Base-by-base conservation (phyloP, 2,113 vertebrate genomes). In the Hippolais icterina region DNA sequence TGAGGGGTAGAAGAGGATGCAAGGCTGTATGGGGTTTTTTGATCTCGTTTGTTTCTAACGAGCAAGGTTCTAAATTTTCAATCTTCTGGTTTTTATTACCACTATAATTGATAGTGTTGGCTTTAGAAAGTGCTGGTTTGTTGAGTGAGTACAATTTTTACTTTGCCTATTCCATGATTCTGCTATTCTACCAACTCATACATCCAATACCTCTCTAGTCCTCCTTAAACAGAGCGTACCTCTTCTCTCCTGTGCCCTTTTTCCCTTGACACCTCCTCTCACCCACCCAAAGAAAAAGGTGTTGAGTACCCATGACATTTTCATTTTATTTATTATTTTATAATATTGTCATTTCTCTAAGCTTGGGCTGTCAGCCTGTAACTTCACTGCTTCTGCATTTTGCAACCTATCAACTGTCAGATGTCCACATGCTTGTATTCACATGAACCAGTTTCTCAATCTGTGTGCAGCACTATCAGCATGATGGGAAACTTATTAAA, bases 211-310 rank as follows among this genome's bases (percentile, higher is more conserved):
- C 24, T 61, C 42, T 85, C 22, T 22, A 60, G 41, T 46, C 11
- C 14, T 63, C 22, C 18, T 77, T 41, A 24, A 66, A 33, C 28
- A 66, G n/a, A 53, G 4, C 22, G 16, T 35, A 18, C 5, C 25
- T 75, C 28, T 61, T 10, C 13, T 65, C 8, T 78, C 42, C 46
- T 71, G 31, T 69, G 29, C 16, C 28, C 41, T 66, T 78, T 37
- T 60, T 28, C 28, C 3, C 9, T 61, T 5, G 5, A 19, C 12
- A 46, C 3, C 2, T 3, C 1, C 5, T 4, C 11, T 39, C 9
- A n/a, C 5, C 10, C 12, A 18, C 27, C 10, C 21, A 6, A 35
- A 29, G 23, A 46, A 35, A 37, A 83, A 60, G 5, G 22, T 59
- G 15, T 79, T 69, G 2, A 33, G 7, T 66, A 33, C 4, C 14